Percentiles rank a stretch among this genome's conserved stretches.
Evolutionary conservation across 2,797 vertebrate species (phyloP).

Genomic region (Fundulus diaphanus): DNA sequence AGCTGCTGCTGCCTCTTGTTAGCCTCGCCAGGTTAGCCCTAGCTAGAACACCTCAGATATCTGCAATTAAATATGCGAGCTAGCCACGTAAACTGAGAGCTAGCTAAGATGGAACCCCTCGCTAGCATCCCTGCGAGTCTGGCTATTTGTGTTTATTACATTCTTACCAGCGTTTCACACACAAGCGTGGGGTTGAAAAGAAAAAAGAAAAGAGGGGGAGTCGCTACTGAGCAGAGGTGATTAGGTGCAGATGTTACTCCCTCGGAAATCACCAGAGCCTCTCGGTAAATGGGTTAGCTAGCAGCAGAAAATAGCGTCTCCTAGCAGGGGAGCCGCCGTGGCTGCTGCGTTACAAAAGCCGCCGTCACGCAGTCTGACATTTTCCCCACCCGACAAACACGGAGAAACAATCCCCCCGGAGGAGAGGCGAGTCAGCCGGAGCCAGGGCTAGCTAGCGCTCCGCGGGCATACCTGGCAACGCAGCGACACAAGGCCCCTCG

Average conservation of each 20-base stretch:
- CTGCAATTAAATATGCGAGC: constrained; percentile 53
- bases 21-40: constrained; percentile 55
- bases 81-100: constrained; percentile 41
- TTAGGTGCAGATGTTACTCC: constrained; percentile 78
- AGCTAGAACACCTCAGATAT: constrained; percentile 45
- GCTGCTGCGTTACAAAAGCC: constrained; percentile 45
- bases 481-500: constrained; percentile 73
- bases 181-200: constrained; percentile 11
- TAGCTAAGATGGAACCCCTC: constrained; percentile 43
- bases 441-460: constrained; percentile 63
- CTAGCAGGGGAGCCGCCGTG: constrained; percentile 35
- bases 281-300: constrained; percentile 62
- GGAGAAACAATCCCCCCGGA: too few species aligned
- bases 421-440: constrained; percentile 36
- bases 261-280: constrained; percentile 46
- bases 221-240: constrained; percentile 69
- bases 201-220: too few species aligned
- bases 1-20: constrained; percentile 42
- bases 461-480: constrained; percentile 76
- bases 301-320: constrained; percentile 55
- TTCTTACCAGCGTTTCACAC: neutral
- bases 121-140: constrained; percentile 52
- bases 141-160: constrained; percentile 44
- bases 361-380: constrained; percentile 53
- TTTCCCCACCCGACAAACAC: too few species aligned